Base-by-base conservation (phyloP, 2,888 invertebrate genomes). In the Buathra laborator region DNA sequence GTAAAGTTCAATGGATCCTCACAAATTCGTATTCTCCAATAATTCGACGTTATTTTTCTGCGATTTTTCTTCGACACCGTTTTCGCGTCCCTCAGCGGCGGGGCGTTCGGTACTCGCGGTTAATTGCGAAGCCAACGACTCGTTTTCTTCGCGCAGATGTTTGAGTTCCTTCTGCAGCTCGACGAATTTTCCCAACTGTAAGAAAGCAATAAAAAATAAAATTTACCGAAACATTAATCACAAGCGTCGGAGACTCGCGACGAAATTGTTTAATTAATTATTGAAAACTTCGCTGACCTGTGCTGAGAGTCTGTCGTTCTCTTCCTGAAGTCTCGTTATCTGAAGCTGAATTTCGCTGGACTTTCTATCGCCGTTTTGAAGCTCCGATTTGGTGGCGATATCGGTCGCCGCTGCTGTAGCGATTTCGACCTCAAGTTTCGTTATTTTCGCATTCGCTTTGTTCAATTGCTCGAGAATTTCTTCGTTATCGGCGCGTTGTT, bases 291-390 rank as follows among this genome's bases (percentile, higher is more conserved):
- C 32, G 76, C 79, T 4, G 7, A 95, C 94, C 92, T 94, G 94
- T 70, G 90, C 92, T 59, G 94, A 94, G 83, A 95, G 94, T 89
- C 94, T 95, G 68, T 95, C 95, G 12, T 94, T 92, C 75, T 95
- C 95, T 44, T 95, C 95, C 80, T 95, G 95, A 16, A 95, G 89
- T 87, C 94, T 94, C 24, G 95, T 95, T 46, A 93, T 87, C 72
- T 90, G 88, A 37, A 92, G 81, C 32, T 93, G 90, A 44, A 85
- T 78, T 0, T 91, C 92, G 53, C 64, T 86, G 0, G 83, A 82
- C 62, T 88, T 88, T 62, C 88, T 88, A 37, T 89, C 88, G n/a
- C 80, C 87, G 24, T 79, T 88, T 53, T 90, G 89, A 43, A 91
- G 59, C 46, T 88, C 89, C 48, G 89, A 46, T 59, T 90, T 90